phyloP scores from a whole-genome alignment of 2,888 invertebrate species.

The Marronus borbonicus region DNA sequence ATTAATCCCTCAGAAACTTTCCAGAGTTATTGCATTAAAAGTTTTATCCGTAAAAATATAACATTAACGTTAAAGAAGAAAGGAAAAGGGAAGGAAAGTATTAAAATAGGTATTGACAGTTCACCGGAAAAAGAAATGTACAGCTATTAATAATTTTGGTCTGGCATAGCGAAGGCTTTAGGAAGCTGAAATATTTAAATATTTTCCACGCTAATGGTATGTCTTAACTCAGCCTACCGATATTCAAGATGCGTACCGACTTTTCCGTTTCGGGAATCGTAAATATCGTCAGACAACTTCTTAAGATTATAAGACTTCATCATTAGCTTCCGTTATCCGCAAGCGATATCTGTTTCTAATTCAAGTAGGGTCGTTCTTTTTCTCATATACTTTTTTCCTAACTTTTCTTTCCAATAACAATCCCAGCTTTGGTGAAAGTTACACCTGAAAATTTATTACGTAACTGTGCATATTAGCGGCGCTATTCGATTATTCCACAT shows the following conservation, averaged over 20 bases:
- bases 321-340: conserved; percentile 42
- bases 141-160: conserved; percentile 21
- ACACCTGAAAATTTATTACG: neutral
- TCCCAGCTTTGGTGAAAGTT: conserved; percentile 1
- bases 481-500: neutral
- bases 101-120: neutral
- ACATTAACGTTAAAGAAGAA: neutral
- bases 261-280: neutral
- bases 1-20: conserved; percentile 5
- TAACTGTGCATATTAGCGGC: neutral
- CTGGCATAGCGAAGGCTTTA: neutral
- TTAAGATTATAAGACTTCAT: conserved; percentile 42
- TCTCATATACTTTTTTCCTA: conserved; percentile 11
- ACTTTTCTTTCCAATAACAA: conserved; percentile 6
- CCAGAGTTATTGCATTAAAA: conserved; percentile 32
- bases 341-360: conserved; percentile 35
- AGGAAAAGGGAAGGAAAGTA: neutral
- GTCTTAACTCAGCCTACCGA: neutral
- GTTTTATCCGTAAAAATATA: neutral
- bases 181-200: conserved; percentile 31
- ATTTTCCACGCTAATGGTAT: conserved; percentile 26
- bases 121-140: neutral
- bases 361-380: conserved; percentile 26
- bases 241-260: conserved; percentile 19
- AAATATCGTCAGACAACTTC: conserved; percentile 40